These are phyloP conservation scores for Nomia melanderi DNA, from an alignment of 1,140 invertebrate species.

Conservation along the genomic window DNA sequence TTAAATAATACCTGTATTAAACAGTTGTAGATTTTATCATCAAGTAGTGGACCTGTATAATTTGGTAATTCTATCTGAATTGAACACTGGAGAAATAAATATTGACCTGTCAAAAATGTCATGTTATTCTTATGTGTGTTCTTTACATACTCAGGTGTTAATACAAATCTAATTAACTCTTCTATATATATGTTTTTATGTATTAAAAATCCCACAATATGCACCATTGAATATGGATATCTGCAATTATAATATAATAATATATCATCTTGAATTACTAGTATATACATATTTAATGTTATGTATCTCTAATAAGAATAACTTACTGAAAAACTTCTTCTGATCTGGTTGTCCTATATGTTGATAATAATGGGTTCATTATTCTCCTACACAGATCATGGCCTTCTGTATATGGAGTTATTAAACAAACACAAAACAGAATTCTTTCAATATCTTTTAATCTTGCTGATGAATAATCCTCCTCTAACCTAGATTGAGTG, in stretches of 20 bases:
- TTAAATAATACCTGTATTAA: slow-evolving; percentile 76
- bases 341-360: slow-evolving; percentile 64
- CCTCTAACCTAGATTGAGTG: slow-evolving; percentile 62
- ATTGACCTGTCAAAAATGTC: slow-evolving; percentile 73
- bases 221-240: slow-evolving; percentile 75
- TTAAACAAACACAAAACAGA: slow-evolving; percentile 73
- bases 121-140: slow-evolving; percentile 76
- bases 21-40: slow-evolving; percentile 67
- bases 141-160: slow-evolving; percentile 78
- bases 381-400: slow-evolving; percentile 76
- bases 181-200: slow-evolving; percentile 77
- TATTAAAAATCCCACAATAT: slow-evolving; percentile 79
- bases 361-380: slow-evolving; percentile 78
- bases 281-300: slow-evolving; percentile 17
- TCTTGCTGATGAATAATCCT: slow-evolving; percentile 72
- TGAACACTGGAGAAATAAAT: slow-evolving; percentile 81
- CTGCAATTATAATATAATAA: slow-evolving; percentile 45
- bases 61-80: slow-evolving; percentile 82
- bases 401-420: not conserved
- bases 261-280: slow-evolving; percentile 16
- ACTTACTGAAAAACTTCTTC: slow-evolving; percentile 77
- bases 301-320: not conserved
- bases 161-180: slow-evolving; percentile 79
- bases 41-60: slow-evolving; percentile 81
- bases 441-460: slow-evolving; percentile 86